A percentile compares a stretch with the other conserved stretches of the same genome.
Conservation (phyloP, 2,797 vertebrate genomes). For the Halcyon smyrnensis region DNA sequence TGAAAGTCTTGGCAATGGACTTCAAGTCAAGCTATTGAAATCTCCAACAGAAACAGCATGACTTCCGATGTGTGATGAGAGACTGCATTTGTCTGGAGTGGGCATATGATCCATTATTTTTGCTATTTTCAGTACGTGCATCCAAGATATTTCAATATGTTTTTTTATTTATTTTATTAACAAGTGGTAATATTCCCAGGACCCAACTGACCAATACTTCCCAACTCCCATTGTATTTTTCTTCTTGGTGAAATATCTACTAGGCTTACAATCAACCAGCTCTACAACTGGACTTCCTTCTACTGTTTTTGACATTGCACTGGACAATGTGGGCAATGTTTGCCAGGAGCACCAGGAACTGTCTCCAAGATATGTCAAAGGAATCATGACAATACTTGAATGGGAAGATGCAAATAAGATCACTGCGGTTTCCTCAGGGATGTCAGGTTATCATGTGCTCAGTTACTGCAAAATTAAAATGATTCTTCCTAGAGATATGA, state of each 20-base stretch:
- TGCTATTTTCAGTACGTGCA: neutral
- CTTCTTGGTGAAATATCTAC: neutral
- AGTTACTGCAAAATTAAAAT: neutral
- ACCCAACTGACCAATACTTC: neutral
- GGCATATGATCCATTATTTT: neutral
- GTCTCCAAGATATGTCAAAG: neutral
- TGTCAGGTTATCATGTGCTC: neutral
- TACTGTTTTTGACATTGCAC: neutral
- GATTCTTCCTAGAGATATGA: neutral
- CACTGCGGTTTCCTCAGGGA: neutral
- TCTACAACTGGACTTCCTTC: neutral
- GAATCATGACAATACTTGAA: constrained; percentile 34
- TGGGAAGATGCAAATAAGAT: constrained; percentile 19
- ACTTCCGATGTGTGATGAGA: constrained; percentile 7
- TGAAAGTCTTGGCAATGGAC: neutral
- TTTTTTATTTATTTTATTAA: neutral
- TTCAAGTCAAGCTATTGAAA: neutral
- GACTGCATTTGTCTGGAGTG: neutral
- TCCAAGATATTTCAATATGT: neutral
- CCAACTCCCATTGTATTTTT: neutral
- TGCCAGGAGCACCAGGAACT: neutral
- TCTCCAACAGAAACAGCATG: neutral
- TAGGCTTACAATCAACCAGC: neutral
- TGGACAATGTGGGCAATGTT: neutral
- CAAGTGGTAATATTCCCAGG: neutral